phyloP scores from a whole-genome alignment of 1,140 invertebrate species.

The Apis dorsata region DNA sequence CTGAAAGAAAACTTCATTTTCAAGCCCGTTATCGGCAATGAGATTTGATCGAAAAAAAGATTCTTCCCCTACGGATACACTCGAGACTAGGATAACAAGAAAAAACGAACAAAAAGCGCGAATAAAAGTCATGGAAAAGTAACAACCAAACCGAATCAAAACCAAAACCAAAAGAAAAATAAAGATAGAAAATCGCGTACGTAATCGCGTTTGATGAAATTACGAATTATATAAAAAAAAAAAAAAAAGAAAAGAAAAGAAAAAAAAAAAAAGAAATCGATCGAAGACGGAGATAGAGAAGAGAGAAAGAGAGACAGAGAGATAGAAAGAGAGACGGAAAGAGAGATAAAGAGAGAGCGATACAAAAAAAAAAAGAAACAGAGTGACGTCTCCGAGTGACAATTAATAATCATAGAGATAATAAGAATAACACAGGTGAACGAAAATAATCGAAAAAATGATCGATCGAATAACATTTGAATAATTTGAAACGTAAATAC shows the following conservation, averaged over 20 bases:
- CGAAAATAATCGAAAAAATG: conserved; percentile 56
- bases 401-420: conserved; percentile 49
- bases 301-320: conserved; percentile 60
- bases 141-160: not conserved
- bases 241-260: conserved; percentile 53
- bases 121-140: not conserved
- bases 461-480: conserved; percentile 28
- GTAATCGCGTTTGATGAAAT: conserved; percentile 3
- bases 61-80: conserved; percentile 56
- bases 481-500: conserved; percentile 52
- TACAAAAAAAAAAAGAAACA: conserved; percentile 57
- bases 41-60: conserved; percentile 8
- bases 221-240: conserved; percentile 30
- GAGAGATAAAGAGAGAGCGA: conserved; percentile 56
- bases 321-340: conserved; percentile 49
- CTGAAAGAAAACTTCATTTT: too few relatives aligned
- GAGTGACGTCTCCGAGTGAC: conserved; percentile 66
- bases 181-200: conserved; percentile 8
- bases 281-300: conserved; percentile 60
- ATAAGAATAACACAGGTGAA: conserved; percentile 55
- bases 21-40: conserved; percentile 16
- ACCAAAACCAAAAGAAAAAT: not conserved
- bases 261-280: conserved; percentile 53
- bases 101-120: conserved; percentile 40
- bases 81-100: conserved; percentile 57